Evolutionary conservation across 1,140 invertebrate genomes (phyloP), one percentile per base, ranked within the genome.

Genomic region (Drosophila oshimai): DNA sequence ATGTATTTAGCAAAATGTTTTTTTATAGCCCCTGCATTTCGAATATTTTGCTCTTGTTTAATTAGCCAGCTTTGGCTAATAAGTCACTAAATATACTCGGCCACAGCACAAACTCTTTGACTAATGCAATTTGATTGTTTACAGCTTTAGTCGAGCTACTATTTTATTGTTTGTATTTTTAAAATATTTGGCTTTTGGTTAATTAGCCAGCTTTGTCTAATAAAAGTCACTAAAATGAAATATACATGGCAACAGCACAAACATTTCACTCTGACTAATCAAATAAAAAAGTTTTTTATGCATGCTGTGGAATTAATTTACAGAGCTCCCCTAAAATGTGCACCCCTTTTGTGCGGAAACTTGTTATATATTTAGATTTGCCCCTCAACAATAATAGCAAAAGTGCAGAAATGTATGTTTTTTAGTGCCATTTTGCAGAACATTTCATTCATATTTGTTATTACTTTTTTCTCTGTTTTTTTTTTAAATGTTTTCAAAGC

Each of bases 161-260:
- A n/a, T 22, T 12, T 29, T 20, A 29, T 37, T 57, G 15, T 24
- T 58, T 10, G 20, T 41, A 6, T 7, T 12, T 31, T 17, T 57
- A n/a, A 12, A 22, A 60, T 29, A 46, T 64, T 18, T 28, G 24
- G 15, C 9, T 49, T 28, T 18, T 1, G 18, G 26, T 20, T 26
- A 65, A 47, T 65, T 64, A 64, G 58, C 24, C 24, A 36, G 9
- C 24, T 15, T 41, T 6, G 20, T 20, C 24, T 64, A 65, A 64
- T 24, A 9, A 12, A 62, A 39, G 13, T n/a, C 41, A 37, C 5
- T 24, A 9, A 58, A 28, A 10, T 1, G 0, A 6, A 28, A 15
- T 28, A 13, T 53, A n/a, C 57, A n/a, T 12, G 5, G 31, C 17
- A 65, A 41, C 58, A 47, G 31, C 0, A 12, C 7, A 18, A 42